These are phyloP conservation scores for Agapornis roseicollis DNA, from an alignment of 2,113 vertebrate species.

Conservation along the genomic window DNA sequence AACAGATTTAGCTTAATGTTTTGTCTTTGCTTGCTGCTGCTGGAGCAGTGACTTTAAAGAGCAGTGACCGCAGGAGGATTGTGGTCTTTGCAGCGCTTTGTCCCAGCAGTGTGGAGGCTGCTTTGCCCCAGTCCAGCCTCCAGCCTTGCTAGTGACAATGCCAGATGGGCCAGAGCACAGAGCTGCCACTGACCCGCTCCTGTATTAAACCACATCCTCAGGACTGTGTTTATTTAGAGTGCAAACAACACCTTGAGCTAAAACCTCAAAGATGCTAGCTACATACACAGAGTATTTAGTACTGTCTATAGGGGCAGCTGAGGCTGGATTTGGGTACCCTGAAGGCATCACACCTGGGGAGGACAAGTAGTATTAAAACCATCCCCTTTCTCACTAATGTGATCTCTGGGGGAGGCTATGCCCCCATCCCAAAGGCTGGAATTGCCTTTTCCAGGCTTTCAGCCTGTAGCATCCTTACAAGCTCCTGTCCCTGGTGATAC, in stretches of 20 bases:
- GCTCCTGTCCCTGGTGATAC: not conserved
- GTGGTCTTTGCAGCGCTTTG: not conserved
- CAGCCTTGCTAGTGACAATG: not conserved
- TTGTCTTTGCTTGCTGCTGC: not conserved
- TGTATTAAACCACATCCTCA: conserved; percentile 26
- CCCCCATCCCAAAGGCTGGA: not conserved
- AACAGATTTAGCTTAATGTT: not conserved
- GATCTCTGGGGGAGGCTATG: not conserved
- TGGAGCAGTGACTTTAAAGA: not conserved
- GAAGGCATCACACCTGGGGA: not conserved
- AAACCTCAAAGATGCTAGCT: not conserved
- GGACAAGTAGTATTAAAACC: not conserved
- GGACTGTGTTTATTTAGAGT: not conserved
- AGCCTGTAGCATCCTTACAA: not conserved
- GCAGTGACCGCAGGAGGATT: not conserved
- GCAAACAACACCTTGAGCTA: not conserved
- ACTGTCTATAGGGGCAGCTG: not conserved
- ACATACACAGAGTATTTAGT: not conserved
- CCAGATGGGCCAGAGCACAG: not conserved
- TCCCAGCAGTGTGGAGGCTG: fast-evolving
- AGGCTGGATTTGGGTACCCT: not conserved
- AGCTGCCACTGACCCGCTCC: not conserved
- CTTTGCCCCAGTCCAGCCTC: not conserved
- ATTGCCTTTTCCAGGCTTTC: not conserved
- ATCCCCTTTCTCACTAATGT: not conserved